phyloP scores from a whole-genome alignment of 2,797 vertebrate species.

The Cyprinodon diabolis region DNA sequence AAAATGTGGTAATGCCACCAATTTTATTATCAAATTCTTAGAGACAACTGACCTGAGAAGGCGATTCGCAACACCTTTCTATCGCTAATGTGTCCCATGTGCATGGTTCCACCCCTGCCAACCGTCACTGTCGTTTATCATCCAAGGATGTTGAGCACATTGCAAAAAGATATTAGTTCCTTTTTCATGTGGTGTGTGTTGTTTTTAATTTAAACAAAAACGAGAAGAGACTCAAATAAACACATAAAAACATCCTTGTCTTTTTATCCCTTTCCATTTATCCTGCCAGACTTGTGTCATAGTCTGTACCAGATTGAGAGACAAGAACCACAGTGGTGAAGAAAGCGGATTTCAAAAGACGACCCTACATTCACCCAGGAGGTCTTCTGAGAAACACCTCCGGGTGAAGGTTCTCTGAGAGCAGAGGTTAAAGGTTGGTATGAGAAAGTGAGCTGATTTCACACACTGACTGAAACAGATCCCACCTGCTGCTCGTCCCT shows the following conservation, averaged over 20 bases:
- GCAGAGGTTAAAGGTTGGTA: constrained; percentile 30
- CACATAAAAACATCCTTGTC: background rate
- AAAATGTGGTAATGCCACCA: too few relatives aligned
- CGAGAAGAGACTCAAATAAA: too few relatives aligned
- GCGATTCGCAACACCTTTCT: too few relatives aligned
- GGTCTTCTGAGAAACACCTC: constrained; percentile 30
- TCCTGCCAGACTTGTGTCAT: too few relatives aligned
- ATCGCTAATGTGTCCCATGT: too few relatives aligned
- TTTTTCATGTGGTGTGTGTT: background rate
- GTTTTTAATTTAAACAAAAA: constrained; percentile 1
- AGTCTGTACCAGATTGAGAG: background rate
- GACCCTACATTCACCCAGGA: constrained; percentile 15
- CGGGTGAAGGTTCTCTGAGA: constrained; percentile 34
- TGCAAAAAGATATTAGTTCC: background rate
- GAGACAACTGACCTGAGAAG: too few relatives aligned
- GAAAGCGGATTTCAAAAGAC: constrained; percentile 31
- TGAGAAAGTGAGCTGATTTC: constrained; percentile 40
- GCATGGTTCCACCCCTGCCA: too few relatives aligned
- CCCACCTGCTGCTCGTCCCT: constrained; percentile 39
- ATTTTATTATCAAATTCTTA: too few relatives aligned
- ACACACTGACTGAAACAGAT: constrained; percentile 16
- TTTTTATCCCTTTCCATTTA: background rate
- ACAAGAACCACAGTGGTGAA: background rate
- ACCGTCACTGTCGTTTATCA: too few relatives aligned
- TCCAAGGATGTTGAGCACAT: too few relatives aligned